Percentiles rank a stretch among this genome's conserved stretches.
Evolutionary conservation across 1,140 invertebrate genomes (phyloP).

Genomic region (Drosophila elegans): DNA sequence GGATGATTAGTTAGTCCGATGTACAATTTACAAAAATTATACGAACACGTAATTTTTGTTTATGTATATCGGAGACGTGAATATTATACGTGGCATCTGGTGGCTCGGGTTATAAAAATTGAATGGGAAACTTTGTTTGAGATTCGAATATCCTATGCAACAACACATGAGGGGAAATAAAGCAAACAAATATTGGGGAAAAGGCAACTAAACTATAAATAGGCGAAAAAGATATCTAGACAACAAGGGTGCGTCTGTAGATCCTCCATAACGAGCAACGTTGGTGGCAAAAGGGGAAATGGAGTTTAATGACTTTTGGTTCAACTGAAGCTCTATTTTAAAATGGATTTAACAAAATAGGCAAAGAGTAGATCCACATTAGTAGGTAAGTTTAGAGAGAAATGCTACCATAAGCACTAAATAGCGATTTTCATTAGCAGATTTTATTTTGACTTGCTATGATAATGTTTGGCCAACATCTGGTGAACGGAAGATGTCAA

Average conservation of each 20-base stretch:
- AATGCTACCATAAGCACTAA: not conserved
- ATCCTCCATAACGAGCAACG: conserved; percentile 4
- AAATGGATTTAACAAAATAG: no score
- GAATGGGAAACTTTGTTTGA: not conserved
- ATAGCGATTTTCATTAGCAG: not conserved
- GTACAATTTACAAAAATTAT: not conserved
- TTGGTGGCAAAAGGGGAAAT: conserved; percentile 9
- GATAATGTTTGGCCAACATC: conserved; percentile 43
- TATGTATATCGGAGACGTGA: not conserved
- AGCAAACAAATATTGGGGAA: conserved; percentile 20
- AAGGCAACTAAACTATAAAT: conserved; percentile 49
- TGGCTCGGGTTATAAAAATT: not conserved
- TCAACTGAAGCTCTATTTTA: no score
- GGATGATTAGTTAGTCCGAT: not conserved
- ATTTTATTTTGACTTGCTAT: not conserved
- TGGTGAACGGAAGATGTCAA: conserved; percentile 51
- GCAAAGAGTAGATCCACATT: no score
- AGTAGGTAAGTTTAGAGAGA: no score
- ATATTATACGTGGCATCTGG: not conserved
- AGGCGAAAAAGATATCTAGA: conserved; percentile 51
- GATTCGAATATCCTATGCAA: not conserved
- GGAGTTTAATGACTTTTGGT: conserved; percentile 52
- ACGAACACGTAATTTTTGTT: not conserved
- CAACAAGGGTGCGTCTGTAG: conserved; percentile 11
- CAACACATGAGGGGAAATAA: conserved; percentile 14